phyloP scores from a whole-genome alignment of 2,888 invertebrate genomes.

The Panorpa germanica region DNA sequence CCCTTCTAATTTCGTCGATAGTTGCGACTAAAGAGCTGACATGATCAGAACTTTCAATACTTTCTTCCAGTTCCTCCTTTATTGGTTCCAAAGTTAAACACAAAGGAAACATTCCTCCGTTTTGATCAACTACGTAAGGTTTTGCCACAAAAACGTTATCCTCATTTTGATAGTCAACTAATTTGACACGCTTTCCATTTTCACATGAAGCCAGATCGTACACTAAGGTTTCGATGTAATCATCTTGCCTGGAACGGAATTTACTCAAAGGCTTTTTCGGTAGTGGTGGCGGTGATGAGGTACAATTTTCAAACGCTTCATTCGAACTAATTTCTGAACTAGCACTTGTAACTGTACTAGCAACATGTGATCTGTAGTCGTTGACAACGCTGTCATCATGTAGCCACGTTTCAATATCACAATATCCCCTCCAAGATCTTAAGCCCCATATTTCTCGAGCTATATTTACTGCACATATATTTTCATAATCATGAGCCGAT shows the following conservation, averaged over 20 bases:
- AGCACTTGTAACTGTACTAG: conserved; percentile 34
- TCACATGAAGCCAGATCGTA: conserved; percentile 25
- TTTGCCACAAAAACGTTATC: conserved; percentile 29
- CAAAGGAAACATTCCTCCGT: conserved; percentile 29
- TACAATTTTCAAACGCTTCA: conserved; percentile 26
- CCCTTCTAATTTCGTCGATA: conserved; percentile 39
- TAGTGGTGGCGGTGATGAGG: conserved; percentile 27
- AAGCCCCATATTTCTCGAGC: conserved; percentile 43
- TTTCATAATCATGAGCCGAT: conserved; percentile 45
- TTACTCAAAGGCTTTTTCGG: conserved; percentile 25
- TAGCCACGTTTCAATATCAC: conserved; percentile 40
- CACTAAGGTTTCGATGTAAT: conserved; percentile 32
- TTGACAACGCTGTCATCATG: conserved; percentile 40
- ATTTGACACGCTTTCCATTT: conserved; percentile 18
- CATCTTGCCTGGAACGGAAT: conserved; percentile 26
- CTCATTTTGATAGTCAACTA: conserved; percentile 12
- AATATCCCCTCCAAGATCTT: conserved; percentile 43
- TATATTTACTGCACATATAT: conserved; percentile 42
- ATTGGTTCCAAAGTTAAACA: conserved; percentile 28
- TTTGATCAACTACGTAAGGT: conserved; percentile 31
- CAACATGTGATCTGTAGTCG: conserved; percentile 34
- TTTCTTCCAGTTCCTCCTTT: conserved; percentile 34
- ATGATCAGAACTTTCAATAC: conserved; percentile 24
- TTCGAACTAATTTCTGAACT: conserved; percentile 35
- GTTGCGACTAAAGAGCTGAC: conserved; percentile 41